phyloP scores from a whole-genome alignment of 2,888 invertebrate species.

The Drosophila leonis region DNA sequence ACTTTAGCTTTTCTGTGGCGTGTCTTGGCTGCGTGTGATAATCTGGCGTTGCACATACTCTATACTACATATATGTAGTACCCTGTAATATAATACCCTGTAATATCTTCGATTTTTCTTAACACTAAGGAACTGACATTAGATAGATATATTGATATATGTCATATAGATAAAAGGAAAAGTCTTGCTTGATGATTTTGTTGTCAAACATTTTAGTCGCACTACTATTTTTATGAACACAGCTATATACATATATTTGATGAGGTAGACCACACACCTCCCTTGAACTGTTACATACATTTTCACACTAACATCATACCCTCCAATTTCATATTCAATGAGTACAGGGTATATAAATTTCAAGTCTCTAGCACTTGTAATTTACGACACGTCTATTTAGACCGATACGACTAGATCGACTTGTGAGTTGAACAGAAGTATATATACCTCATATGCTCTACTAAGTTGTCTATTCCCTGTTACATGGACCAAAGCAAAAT shows the following conservation, averaged over 20 bases:
- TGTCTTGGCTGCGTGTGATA: not conserved
- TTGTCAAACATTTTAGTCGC: no score
- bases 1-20: no score
- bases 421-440: not conserved
- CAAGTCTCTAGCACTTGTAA: constrained; percentile 10
- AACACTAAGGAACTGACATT: not conserved
- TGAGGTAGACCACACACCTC: no score
- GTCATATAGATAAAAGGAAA: not conserved
- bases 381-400: constrained; percentile 3
- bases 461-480: not conserved
- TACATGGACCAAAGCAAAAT: not conserved
- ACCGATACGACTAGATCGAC: not conserved
- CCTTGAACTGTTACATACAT: not conserved
- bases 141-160: not conserved
- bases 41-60: not conserved
- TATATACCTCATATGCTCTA: not conserved
- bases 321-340: not conserved
- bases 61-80: not conserved
- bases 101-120: not conserved
- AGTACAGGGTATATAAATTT: not conserved
- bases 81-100: no score
- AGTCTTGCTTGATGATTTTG: no score
- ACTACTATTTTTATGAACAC: no score
- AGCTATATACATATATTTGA: no score
- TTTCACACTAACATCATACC: not conserved